Evolutionary conservation across 2,888 invertebrate genomes (phyloP), one percentile per base, ranked within the genome.

Genomic region (Lacanobia wlatinum): DNA sequence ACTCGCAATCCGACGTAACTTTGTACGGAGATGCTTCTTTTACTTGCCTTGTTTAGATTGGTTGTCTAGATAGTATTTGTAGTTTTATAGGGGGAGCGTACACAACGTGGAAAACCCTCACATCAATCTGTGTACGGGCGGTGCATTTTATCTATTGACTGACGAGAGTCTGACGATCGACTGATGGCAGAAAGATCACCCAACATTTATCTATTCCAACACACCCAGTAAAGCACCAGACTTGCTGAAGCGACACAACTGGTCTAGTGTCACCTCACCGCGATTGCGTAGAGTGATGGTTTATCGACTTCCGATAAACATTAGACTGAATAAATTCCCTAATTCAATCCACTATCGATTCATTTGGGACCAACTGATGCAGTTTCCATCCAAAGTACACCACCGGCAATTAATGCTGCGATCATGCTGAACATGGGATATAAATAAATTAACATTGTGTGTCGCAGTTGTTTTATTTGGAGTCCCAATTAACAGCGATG

Each of bases 31-130:
- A 34, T 61, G 46, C 38, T 71, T 63, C 61, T 56, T 68, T 58
- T 52, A 69, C 64, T 68, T 75, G 60, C 46, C 38, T 79, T 70
- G 69, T 76, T 80, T 69, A 59, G 61, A 74, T 71, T 76, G 70
- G 76, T 70, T 55, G 61, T 50, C 23, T 60, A 63, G 55, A 67
- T 65, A 67, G 50, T 38, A 43, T 71, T 66, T 73, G 56, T 52
- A 68, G 53, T 61, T 70, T 58, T 43, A n/a, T 7, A 60, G 34
- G 18, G 14, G 14, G n/a, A 60, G 55, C 28, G 16, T 43, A 43
- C 14, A 48, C n/a, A 16, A 5, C 23, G 60, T 6, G 6, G 18
- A 16, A 43, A 21, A 40, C 12, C 10, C 46, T n/a, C 18, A 63
- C 40, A 63, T 46, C 21, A 38, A 53, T 70, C 46, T 64, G 3